phyloP scores from a whole-genome alignment of 2,113 vertebrate species.

The Phodopus roborovskii region DNA sequence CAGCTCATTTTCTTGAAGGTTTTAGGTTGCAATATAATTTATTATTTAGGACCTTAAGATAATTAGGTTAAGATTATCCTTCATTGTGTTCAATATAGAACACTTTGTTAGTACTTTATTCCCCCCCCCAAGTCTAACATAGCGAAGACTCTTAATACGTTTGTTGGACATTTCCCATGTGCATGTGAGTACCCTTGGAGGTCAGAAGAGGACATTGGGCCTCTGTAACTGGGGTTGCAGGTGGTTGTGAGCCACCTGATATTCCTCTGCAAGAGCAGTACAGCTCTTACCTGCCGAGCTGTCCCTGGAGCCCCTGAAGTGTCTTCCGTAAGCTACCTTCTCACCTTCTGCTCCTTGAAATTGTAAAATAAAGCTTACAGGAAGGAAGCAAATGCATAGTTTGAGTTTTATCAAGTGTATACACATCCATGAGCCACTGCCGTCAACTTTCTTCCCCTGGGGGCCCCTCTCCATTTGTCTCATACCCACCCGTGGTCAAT shows the following conservation, averaged over 20 bases:
- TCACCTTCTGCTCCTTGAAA: background rate
- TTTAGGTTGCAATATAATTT: background rate
- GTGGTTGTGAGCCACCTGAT: background rate
- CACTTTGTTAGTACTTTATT: background rate
- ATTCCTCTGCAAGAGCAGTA: background rate
- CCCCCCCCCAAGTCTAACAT: background rate
- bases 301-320: background rate
- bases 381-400: too few species aligned
- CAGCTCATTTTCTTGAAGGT: background rate
- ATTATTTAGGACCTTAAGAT: background rate
- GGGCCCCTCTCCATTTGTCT: background rate
- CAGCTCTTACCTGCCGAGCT: background rate
- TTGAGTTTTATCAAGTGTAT: background rate
- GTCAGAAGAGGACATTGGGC: background rate
- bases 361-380: background rate
- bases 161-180: background rate
- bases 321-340: background rate
- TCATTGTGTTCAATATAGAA: background rate
- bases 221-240: background rate
- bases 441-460: too few species aligned
- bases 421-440: background rate
- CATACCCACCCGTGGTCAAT: too few species aligned
- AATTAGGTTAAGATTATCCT: background rate
- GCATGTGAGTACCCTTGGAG: background rate
- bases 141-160: background rate